Base-by-base conservation (phyloP, 2,888 invertebrate species). In the Shargacucullia verbasci region DNA sequence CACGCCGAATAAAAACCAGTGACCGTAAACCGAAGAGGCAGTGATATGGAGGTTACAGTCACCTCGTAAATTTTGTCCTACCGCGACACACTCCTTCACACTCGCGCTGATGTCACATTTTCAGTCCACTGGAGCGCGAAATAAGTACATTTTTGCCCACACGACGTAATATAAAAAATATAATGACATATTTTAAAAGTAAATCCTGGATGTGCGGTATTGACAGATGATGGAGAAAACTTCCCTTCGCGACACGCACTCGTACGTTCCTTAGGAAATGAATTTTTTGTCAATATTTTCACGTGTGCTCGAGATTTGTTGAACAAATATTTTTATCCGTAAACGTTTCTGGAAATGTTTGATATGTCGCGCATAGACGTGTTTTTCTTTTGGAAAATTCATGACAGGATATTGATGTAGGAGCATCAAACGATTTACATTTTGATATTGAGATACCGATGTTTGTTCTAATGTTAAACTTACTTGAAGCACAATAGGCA, bases 131-230 rank as follows among this genome's bases (percentile, higher is more conserved):
- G 94, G 92, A 94, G 93, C 94, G 93, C 84, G 90, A 92, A 93
- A 94, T 94, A 94, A 93, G 93, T 92, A 94, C 93, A 93, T 93
- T 90, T 76, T 93, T 93, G 90, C 91, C 89, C 91, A 84, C 85
- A 85, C 87, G 85, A 85, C 84, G 87, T 90, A 88, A 91, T 91
- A 90, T 81, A 91, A 93, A 90, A 55, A 90, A 90, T 62, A 92
- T 92, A 91, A 92, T 91, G 90, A 90, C 88, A 82, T 89, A 88
- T 91, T 91, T 90, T 90, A 88, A 91, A 90, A 89, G 89, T 88
- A 89, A 90, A 87, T 88, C 87, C 84, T 75, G 70, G 67, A 61
- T 73, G 64, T 67, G 62, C 80, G 83, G 80, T 82, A 87, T 88
- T 87, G 87, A 87, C 85, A 85, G 82, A 78, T 84, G 83, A 83